Conservation (phyloP, 2,113 vertebrate genomes). For the Pygoscelis antarcticus region DNA sequence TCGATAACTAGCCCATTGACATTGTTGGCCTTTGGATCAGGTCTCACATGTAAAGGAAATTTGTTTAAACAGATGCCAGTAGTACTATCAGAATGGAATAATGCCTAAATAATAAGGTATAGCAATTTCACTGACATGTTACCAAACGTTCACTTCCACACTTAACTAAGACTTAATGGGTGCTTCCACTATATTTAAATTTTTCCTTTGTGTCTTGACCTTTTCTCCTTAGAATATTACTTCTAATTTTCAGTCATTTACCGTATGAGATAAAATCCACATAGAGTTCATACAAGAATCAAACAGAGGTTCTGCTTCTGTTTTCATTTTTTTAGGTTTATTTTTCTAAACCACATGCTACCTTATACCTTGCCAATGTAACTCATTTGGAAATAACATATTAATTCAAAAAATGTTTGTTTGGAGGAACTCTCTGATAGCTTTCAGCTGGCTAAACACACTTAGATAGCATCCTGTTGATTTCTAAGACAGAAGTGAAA, state of each 20-base stretch:
- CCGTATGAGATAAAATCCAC: constrained; percentile 17
- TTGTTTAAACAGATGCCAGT: background rate
- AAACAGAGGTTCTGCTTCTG: constrained; percentile 38
- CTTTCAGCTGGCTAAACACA: constrained; percentile 69
- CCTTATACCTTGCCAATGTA: constrained; percentile 57
- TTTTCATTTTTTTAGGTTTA: constrained; percentile 66
- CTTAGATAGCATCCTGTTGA: constrained; percentile 55
- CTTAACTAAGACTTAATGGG: background rate
- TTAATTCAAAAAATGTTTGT: constrained; percentile 67
- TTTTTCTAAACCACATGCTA: constrained; percentile 65
- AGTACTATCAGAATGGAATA: background rate
- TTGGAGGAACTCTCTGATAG: constrained; percentile 53
- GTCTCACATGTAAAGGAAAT: background rate
- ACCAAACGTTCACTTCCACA: background rate
- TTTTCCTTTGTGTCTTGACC: background rate
- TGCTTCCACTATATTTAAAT: background rate
- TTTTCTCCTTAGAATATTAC: background rate
- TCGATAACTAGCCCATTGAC: background rate
- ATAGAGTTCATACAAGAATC: constrained; percentile 17
- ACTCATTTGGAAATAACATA: constrained; percentile 51
- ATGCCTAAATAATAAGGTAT: background rate
- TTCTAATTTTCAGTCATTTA: constrained; percentile 5
- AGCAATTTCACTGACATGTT: background rate
- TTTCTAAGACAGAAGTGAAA: constrained; percentile 45
- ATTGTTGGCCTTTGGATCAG: background rate